Evolutionary conservation across 2,797 vertebrate genomes (phyloP), one percentile per base, ranked within the genome.

Genomic region (Hephaestus fuliginosus): DNA sequence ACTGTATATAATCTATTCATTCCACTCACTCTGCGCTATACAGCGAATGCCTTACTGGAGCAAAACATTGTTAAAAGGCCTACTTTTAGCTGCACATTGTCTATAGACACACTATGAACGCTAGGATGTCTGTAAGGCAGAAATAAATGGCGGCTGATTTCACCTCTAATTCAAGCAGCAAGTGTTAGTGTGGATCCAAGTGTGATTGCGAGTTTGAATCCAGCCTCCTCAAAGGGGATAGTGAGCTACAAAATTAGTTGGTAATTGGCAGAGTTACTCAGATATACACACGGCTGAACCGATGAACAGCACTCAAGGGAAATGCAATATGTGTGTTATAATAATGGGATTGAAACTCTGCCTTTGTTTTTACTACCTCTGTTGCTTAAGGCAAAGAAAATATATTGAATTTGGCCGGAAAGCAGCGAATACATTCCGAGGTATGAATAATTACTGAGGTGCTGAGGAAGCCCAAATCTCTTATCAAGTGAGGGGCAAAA

Each of bases 361-460:
- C 43, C 64, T 69, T 83, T 82, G 65, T 71, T 77, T 82, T 81
- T 53, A 25, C 60, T 53, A 62, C 14, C 43, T 77, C 62, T 56
- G 60, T 48, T 60, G 46, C 79, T 55, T 43, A 70, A 67, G 71
- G 79, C 51, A 65, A 78, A 66, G 61, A 71, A 80, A 68, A 78
- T 55, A 77, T 65, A 74, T 74, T 57, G 43, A 64, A 84, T 83
- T 75, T 81, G 28, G 25, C 33, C 33, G 49, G 28, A 85, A 79
- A 73, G 57, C 81, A 90, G 89, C 91, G 73, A 89, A 88, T 84
- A 71, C 12, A 70, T 86, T 80, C 80, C 48, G 51, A 67, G 62
- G 41, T 36, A 70, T 74, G 51, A 86, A 81, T 88, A 86, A 90
- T 89, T 86, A 79, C 53, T 39, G 41, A 25, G 55, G 56, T 78